Evolutionary conservation across 2,113 vertebrate genomes (phyloP).

Genomic region (Phasianus colchicus): DNA sequence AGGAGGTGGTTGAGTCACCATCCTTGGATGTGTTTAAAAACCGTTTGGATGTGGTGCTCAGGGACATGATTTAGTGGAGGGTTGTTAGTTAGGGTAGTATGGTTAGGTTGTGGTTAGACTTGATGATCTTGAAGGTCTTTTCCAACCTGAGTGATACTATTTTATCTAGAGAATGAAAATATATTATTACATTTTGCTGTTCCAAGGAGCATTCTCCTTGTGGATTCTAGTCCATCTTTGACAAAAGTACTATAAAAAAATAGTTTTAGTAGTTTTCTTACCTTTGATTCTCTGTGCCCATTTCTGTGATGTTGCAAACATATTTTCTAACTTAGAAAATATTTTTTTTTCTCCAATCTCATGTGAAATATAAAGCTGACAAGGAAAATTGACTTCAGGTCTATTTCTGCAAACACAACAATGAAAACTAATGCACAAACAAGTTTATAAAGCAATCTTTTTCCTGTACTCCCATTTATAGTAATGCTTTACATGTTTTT

Average conservation of each 20-base stretch:
- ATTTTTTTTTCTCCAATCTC: not conserved
- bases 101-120: no score
- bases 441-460: not conserved
- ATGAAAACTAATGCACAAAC: not conserved
- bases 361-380: not conserved
- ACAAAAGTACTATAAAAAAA: not conserved
- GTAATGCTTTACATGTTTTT: not conserved
- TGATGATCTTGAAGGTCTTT: no score
- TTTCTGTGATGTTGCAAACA: not conserved
- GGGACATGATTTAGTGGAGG: no score
- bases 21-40: no score
- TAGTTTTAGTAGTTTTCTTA: not conserved
- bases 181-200: not conserved
- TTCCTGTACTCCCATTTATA: not conserved
- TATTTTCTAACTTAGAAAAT: not conserved
- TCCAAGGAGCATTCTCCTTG: not conserved
- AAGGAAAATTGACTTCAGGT: not conserved
- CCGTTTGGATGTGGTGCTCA: no score
- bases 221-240: not conserved
- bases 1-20: no score
- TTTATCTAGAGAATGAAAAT: not conserved
- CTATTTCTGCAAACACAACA: not conserved
- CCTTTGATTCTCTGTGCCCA: not conserved
- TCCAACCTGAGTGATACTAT: no score
- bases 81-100: no score